Percentiles rank a stretch among this genome's conserved stretches.
Evolutionary conservation across 53 echinoderm and acorn worm species (phyloP).

Genomic region (Stichopus horrens): DNA sequence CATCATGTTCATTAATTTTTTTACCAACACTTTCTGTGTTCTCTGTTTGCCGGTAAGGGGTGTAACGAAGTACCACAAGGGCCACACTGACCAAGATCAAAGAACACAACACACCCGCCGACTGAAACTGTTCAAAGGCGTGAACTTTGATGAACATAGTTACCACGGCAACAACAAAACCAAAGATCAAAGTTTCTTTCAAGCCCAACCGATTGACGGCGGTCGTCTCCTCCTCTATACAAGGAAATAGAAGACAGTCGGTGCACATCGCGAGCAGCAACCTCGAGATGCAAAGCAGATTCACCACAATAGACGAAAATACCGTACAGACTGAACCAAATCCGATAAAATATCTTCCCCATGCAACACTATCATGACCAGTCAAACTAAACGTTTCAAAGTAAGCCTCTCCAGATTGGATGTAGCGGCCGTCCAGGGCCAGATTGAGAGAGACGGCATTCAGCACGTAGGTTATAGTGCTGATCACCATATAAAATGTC

Average conservation of each 20-base stretch:
- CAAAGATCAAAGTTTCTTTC: constrained; percentile 10
- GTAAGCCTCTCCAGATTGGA: constrained; percentile 20
- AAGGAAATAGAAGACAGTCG: constrained; percentile 20
- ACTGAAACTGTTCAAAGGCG: constrained; percentile 32
- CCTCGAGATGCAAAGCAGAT: constrained; percentile 18
- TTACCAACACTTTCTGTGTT: neutral
- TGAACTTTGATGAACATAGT: constrained; percentile 33
- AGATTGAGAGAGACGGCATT: constrained; percentile 36
- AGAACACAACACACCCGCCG: constrained; percentile 24
- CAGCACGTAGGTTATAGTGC: neutral
- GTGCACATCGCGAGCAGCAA: constrained; percentile 18
- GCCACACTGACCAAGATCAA: constrained; percentile 8
- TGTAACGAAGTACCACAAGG: constrained; percentile 27
- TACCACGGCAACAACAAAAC: neutral
- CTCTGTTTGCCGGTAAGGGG: neutral
- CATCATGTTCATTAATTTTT: neutral
- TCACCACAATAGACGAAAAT: constrained; percentile 9
- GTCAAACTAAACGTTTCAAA: constrained; percentile 25
- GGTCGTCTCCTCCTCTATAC: neutral
- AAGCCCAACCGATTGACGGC: neutral
- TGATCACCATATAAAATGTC: neutral
- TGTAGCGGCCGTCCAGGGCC: neutral
- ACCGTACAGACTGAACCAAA: constrained; percentile 6
- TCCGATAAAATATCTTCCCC: constrained; percentile 27
- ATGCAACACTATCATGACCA: neutral